These are phyloP conservation scores for Epirrita christyi DNA, from an alignment of 2,888 invertebrate species.

Conservation along the genomic window DNA sequence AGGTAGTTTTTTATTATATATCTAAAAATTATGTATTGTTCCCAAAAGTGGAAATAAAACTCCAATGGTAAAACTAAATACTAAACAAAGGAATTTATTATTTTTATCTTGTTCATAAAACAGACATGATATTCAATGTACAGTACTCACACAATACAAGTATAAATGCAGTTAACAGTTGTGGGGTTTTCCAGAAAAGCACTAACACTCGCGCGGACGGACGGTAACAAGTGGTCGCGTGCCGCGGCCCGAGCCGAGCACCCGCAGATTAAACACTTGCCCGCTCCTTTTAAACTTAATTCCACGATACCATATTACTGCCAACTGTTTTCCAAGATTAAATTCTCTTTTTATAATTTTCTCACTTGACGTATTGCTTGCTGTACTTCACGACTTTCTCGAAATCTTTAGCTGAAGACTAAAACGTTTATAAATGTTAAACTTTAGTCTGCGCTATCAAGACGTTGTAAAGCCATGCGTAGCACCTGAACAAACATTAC, in stretches of 20 bases:
- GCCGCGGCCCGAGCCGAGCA: constrained; percentile 35
- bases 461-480: constrained; percentile 7
- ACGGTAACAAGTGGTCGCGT: constrained; percentile 68
- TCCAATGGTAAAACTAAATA: not conserved
- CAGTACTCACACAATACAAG: constrained; percentile 6
- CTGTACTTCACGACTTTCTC: not conserved
- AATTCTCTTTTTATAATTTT: constrained; percentile 25
- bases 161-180: constrained; percentile 25
- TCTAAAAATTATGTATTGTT: not conserved
- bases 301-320: constrained; percentile 33
- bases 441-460: constrained; percentile 6
- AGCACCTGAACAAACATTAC: constrained; percentile 22
- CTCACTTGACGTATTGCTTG: constrained; percentile 18
- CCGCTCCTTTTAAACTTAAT: constrained; percentile 42
- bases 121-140: not conserved
- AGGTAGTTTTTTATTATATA: not conserved
- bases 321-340: constrained; percentile 29
- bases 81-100: not conserved
- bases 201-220: constrained; percentile 9
- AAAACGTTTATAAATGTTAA: constrained; percentile 8
- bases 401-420: constrained; percentile 8
- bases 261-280: constrained; percentile 43
- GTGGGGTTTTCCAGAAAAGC: constrained; percentile 10
- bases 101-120: not conserved
- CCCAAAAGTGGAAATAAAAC: not conserved